phyloP scores from a whole-genome alignment of 1,140 invertebrate species.

The Wiebesia pumilae region DNA sequence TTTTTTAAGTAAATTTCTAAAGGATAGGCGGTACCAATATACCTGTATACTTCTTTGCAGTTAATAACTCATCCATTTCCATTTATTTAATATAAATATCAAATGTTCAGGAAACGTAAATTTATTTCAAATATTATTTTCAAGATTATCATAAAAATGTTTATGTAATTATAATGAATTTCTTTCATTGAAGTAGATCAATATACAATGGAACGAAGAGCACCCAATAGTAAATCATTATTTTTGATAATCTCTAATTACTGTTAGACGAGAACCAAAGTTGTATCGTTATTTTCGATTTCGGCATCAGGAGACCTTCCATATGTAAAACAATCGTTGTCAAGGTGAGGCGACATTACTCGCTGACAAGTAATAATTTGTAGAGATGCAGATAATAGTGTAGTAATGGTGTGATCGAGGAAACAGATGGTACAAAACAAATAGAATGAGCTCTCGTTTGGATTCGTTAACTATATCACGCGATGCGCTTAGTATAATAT shows the following conservation, averaged over 20 bases:
- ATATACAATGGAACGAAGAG: neutral
- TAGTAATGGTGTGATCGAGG: neutral
- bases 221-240: neutral
- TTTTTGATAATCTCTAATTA: neutral
- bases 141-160: neutral
- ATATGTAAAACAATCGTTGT: neutral
- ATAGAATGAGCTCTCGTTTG: slow-evolving; percentile 21
- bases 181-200: neutral
- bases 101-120: neutral
- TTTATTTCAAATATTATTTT: neutral
- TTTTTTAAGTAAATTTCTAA: too few species aligned
- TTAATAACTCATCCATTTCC: neutral
- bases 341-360: neutral
- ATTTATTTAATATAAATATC: neutral
- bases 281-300: neutral
- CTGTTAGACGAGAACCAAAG: neutral
- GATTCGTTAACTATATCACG: slow-evolving; percentile 49
- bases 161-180: neutral
- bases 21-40: neutral
- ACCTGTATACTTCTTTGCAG: neutral
- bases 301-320: neutral
- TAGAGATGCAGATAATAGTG: slow-evolving; percentile 19
- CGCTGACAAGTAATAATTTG: neutral
- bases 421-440: slow-evolving; percentile 48
- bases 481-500: slow-evolving; percentile 12